A percentile compares a stretch with the other conserved stretches of the same genome.
Conservation (phyloP, 2,888 invertebrate genomes). For the Campoletis raptor region DNA sequence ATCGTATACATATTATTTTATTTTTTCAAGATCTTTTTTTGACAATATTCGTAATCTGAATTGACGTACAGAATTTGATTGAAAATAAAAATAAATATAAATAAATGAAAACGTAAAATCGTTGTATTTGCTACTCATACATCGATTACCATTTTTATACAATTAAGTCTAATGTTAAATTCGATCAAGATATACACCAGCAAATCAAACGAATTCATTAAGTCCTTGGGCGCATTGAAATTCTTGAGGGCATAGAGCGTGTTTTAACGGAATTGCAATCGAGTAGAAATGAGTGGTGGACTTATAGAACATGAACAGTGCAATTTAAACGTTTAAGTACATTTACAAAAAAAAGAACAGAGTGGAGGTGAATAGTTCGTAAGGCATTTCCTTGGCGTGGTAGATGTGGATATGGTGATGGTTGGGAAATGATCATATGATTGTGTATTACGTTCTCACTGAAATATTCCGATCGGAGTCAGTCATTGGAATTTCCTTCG, state of each 20-base stretch:
- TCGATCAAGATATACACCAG: not conserved
- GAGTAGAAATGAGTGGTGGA: conserved; percentile 6
- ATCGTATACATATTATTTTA: not conserved
- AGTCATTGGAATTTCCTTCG: conserved; percentile 35
- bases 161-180: not conserved
- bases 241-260: not conserved
- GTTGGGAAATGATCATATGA: conserved; percentile 32
- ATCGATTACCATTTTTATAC: not conserved
- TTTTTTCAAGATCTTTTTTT: not conserved
- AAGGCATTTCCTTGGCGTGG: conserved; percentile 38
- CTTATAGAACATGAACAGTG: not conserved
- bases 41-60: not conserved
- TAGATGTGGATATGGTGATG: not conserved
- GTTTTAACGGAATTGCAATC: conserved; percentile 4
- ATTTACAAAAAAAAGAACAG: not conserved
- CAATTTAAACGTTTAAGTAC: not conserved
- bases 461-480: conserved; percentile 1
- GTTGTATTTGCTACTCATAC: not conserved
- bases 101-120: not conserved
- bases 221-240: not conserved
- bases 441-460: conserved; percentile 41
- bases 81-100: not conserved
- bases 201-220: not conserved
- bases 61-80: not conserved
- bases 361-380: conserved; percentile 45